phyloP scores from a whole-genome alignment of 2,888 invertebrate genomes.

The Pterostichus niger region DNA sequence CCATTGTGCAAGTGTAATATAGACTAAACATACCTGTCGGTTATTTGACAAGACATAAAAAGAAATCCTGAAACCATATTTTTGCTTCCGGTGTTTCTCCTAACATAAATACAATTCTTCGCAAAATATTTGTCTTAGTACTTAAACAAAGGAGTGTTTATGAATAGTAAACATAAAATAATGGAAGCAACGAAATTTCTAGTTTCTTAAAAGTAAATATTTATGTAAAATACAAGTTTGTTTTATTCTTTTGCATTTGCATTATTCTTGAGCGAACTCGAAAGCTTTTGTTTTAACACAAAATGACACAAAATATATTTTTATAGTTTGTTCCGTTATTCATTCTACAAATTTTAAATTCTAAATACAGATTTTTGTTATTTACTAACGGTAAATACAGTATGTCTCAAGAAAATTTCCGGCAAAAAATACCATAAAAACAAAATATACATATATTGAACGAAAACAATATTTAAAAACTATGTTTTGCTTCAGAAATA shows the following conservation, averaged over 20 bases:
- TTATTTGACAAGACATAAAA: slow-evolving; percentile 36
- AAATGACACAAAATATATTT: too few species aligned
- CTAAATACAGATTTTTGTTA: too few species aligned
- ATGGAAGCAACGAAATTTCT: slow-evolving; percentile 58
- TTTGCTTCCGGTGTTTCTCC: slow-evolving; percentile 52
- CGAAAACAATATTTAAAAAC: too few species aligned
- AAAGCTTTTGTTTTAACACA: too few species aligned
- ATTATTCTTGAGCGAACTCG: too few species aligned
- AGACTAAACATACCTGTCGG: slow-evolving; percentile 30
- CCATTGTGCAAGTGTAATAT: background rate
- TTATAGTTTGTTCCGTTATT: too few species aligned
- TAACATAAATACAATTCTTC: slow-evolving; percentile 54
- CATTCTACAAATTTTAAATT: too few species aligned
- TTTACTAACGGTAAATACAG: too few species aligned
- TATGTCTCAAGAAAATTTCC: too few species aligned
- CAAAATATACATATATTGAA: too few species aligned
- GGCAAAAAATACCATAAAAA: too few species aligned
- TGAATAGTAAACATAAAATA: slow-evolving; percentile 46
- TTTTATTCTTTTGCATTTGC: background rate
- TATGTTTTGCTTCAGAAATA: too few species aligned
- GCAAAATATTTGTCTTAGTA: slow-evolving; percentile 54
- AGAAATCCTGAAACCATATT: slow-evolving; percentile 43
- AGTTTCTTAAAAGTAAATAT: slow-evolving; percentile 40
- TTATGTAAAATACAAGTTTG: slow-evolving; percentile 36
- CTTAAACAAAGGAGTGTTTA: slow-evolving; percentile 56